Conservation (phyloP, 2,797 vertebrate species). For the Hypotaenidia philippensis region DNA sequence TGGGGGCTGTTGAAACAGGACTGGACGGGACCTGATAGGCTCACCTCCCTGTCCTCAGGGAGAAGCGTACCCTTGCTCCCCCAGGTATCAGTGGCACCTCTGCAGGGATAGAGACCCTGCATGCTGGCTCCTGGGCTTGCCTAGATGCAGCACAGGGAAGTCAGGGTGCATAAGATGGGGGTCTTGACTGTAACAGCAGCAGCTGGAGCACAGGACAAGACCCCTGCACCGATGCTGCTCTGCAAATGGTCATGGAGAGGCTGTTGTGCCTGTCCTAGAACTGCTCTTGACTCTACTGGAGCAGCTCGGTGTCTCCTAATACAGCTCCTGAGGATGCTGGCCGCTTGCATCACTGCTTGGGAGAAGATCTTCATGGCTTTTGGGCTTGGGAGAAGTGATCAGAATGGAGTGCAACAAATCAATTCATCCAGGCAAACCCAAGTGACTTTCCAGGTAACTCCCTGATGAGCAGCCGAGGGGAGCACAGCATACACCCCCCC, state of each 20-base stretch:
- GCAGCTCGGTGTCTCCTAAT: not conserved
- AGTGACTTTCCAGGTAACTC: not conserved
- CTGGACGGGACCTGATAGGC: fast-evolving
- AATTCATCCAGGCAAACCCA: not conserved
- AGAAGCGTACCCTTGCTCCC: fast-evolving
- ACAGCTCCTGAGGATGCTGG: not conserved
- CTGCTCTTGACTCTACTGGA: not conserved
- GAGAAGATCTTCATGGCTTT: not conserved
- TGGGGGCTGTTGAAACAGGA: not conserved
- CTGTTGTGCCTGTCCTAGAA: fast-evolving
- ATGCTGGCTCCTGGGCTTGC: fast-evolving
- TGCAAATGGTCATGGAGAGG: not conserved
- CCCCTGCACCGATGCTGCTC: not conserved
- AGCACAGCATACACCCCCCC: not conserved
- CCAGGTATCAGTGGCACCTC: fast-evolving
- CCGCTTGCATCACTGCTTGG: not conserved
- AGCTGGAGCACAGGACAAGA: not conserved
- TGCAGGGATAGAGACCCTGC: not conserved
- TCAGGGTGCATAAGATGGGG: fast-evolving
- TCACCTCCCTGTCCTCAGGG: not conserved
- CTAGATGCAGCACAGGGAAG: not conserved
- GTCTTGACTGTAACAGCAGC: fast-evolving
- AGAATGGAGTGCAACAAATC: not conserved
- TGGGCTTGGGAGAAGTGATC: not conserved
- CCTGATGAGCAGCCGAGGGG: not conserved